Evolutionary conservation across 2,797 vertebrate species (phyloP).

Genomic region (Chelonia mydas): DNA sequence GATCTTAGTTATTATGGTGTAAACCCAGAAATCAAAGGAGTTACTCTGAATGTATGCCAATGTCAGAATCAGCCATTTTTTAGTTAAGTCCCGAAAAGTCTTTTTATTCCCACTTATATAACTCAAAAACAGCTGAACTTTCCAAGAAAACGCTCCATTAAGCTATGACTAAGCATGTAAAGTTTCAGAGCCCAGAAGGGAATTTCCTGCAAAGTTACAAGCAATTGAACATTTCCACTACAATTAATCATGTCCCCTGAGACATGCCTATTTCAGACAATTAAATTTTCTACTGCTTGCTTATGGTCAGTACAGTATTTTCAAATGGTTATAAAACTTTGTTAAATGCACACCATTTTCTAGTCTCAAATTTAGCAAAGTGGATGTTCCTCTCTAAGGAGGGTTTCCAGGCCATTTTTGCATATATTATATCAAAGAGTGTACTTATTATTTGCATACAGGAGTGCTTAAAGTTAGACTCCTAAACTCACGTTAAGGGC

Average conservation of each 20-base stretch:
- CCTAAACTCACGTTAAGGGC: neutral
- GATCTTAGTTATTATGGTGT: neutral
- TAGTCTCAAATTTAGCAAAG: neutral
- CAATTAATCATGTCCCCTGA: constrained; percentile 70
- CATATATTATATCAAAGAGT: neutral
- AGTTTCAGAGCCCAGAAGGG: constrained; percentile 71
- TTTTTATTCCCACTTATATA: neutral
- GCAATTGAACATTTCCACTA: constrained; percentile 72
- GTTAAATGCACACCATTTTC: constrained; percentile 21
- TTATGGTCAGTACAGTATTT: constrained; percentile 51
- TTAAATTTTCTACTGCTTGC: constrained; percentile 22
- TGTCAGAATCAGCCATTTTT: neutral
- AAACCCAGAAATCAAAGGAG: neutral
- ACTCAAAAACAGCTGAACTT: constrained; percentile 59
- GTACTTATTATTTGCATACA: neutral
- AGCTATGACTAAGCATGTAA: constrained; percentile 64
- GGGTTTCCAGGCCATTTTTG: neutral
- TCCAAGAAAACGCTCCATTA: constrained; percentile 67
- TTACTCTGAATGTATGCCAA: neutral
- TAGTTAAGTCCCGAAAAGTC: neutral
- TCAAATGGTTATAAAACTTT: constrained; percentile 62
- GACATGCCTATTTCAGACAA: constrained; percentile 68
- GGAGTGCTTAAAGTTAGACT: constrained; percentile 7
- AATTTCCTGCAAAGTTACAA: constrained; percentile 74
- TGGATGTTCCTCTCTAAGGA: constrained; percentile 18